Base-by-base conservation (phyloP, 2,113 vertebrate species). In the Melospiza melodia region DNA sequence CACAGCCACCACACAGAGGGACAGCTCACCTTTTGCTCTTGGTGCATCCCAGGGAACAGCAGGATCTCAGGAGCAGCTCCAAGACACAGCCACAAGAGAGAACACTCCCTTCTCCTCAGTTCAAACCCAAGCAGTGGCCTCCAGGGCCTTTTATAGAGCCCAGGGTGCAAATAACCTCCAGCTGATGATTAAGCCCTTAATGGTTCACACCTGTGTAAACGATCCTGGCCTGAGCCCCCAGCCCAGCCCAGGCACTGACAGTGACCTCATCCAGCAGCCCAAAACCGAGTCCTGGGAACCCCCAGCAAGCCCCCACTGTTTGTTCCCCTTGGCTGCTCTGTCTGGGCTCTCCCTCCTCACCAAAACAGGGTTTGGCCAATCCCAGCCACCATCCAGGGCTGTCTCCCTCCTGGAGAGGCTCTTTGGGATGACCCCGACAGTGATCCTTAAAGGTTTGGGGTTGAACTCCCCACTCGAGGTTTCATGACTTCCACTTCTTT, bases 81-180 rank as follows among this genome's bases (percentile, higher is more conserved):
- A 35, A 35, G 5, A 8, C 22, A 27, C 9, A 57, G 4, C 17
- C 46, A 24, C 6, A 43, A 3, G 2, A 30, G 0, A 52, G 0
- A 54, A 6, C 24, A 25, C 0, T 4, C 10, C 11, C 23, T 24
- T 5, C 27, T 6, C 76, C 57, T 0, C 44, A 57, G 6, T 11
- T 37, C 33, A 51, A 74, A 1, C 12, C 7, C 2, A 13, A 0
- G 1, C 2, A 1, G 1, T 2, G 4, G 0, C 28, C 20, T 57
- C 37, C 21, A 6, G 30, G 1, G 59, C 69, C 49, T 75, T 89
- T 89, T 62, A 43, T 84, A 94, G 49, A 27, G 25, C 20, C 48
- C 65, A 66, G 21, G 43, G 31, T 88, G 9, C 1, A 0, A 77
- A 5, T 6, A n/a, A 20, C 37, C 35, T 51, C 22, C 10, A 55